Base-by-base conservation (phyloP, 2,113 vertebrate species). In the Picathartes gymnocephalus region DNA sequence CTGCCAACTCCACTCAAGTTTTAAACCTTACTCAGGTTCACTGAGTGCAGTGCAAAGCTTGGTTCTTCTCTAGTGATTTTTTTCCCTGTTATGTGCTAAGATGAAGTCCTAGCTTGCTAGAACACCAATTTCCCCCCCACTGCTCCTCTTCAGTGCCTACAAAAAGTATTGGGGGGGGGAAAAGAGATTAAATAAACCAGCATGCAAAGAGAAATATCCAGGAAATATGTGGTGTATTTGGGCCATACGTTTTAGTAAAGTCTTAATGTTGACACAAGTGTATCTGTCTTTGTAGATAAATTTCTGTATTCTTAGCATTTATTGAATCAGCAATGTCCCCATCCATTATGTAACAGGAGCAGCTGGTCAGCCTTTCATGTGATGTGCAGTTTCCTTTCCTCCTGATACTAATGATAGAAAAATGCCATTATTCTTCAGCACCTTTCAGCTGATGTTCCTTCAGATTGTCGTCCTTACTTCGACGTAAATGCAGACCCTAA, bases 291-390 rank as follows among this genome's bases (percentile, higher is more conserved):
- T 39, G 54, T 65, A 81, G 86, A 92, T 68, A 50, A 91, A 86
- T 93, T 88, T 50, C 60, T 81, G 62, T 86, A 18, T 81, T 84
- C 91, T 86, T 77, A 93, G 72, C 82, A 73, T 72, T 94, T 94
- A 89, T 86, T 74, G 92, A 71, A 86, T 81, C 91, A 95, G 73
- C 91, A 89, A 2, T 28, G 60, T 73, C 50, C 28, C 88, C 72
- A 93, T 93, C 73, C 44, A 39, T 83, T 86, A 73, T 64, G 91
- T 48, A 70, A 61, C 17, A 39, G 31, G 9, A 90, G 65, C 86
- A 88, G 77, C 95, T 91, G 94, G 86, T 89, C 94, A 92, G 53
- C 61, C 72, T 92, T 81, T 54, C 73, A 6, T 78, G 69, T 84
- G 69, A 93, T 33, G 56, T 60, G 72, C 45, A 70, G 61, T 76